These are phyloP conservation scores for Drosophila sp. DNA, from an alignment of 1,140 invertebrate species.

Conservation along the genomic window DNA sequence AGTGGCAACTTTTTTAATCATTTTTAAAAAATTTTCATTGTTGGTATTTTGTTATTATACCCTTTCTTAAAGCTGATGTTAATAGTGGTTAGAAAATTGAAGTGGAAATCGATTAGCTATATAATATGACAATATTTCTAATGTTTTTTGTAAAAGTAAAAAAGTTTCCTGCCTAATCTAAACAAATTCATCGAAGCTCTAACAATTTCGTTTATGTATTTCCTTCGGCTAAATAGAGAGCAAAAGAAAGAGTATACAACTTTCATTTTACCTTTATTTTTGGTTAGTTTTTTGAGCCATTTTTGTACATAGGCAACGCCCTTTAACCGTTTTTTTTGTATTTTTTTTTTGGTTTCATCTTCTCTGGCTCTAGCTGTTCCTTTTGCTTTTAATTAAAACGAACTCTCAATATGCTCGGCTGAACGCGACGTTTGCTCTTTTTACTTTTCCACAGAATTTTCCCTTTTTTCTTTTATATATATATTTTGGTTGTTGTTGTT, in stretches of 20 bases:
- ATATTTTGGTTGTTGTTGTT: conserved; percentile 28
- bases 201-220: too few relatives aligned
- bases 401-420: conserved; percentile 76
- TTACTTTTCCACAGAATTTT: conserved; percentile 59
- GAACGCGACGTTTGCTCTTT: conserved; percentile 41
- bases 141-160: too few relatives aligned
- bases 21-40: conserved; percentile 65
- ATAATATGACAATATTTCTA: too few relatives aligned
- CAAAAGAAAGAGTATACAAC: background rate
- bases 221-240: too few relatives aligned
- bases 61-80: background rate
- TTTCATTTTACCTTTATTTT: background rate
- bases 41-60: background rate
- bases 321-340: conserved; percentile 31
- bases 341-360: conserved; percentile 42
- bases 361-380: conserved; percentile 41
- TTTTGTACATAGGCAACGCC: conserved; percentile 49
- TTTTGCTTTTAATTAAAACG: conserved; percentile 76
- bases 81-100: background rate
- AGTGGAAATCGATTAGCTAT: background rate
- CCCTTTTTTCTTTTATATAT: conserved; percentile 12
- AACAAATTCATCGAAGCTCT: too few relatives aligned
- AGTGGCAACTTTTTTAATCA: conserved; percentile 75
- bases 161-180: too few relatives aligned
- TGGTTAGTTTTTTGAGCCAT: background rate